These are phyloP conservation scores for Strongylocentrotus purpuratus DNA, from an alignment of 35 echinoderm and acorn worm species.

Conservation along the genomic window DNA sequence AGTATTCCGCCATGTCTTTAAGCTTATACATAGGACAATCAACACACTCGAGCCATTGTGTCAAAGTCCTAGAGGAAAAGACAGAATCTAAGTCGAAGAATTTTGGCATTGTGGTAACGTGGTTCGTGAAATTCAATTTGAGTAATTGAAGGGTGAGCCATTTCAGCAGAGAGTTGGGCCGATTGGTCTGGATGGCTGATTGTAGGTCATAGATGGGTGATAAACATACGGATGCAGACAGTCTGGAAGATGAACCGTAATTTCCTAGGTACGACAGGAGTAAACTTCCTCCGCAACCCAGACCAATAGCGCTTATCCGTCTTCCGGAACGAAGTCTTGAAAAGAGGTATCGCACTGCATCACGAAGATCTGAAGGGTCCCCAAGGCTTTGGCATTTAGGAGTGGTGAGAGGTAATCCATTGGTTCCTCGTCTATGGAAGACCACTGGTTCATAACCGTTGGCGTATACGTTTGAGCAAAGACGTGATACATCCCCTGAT, in stretches of 20 bases:
- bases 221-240: constrained; percentile 78
- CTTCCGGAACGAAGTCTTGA: constrained; percentile 56
- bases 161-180: constrained; percentile 31
- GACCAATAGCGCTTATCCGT: constrained; percentile 60
- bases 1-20: constrained; percentile 71
- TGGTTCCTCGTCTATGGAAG: constrained; percentile 75
- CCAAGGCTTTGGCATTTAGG: constrained; percentile 88
- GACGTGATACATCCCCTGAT: constrained; percentile 41
- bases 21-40: constrained; percentile 47
- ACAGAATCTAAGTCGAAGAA: constrained; percentile 73
- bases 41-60: constrained; percentile 63
- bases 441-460: constrained; percentile 77
- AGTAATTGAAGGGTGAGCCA: constrained; percentile 82
- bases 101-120: constrained; percentile 52
- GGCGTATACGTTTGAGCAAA: constrained; percentile 53
- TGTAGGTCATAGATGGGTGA: constrained; percentile 84
- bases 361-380: constrained; percentile 76
- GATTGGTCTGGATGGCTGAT: constrained; percentile 39
- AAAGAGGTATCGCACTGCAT: constrained; percentile 70
- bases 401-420: constrained; percentile 65
- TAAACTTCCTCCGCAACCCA: constrained; percentile 68
- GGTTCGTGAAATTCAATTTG: constrained; percentile 61
- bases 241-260: constrained; percentile 83
- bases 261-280: constrained; percentile 86
- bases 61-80: constrained; percentile 56